These are phyloP conservation scores for Melieria omissa DNA, from an alignment of 2,888 invertebrate genomes.

Conservation along the genomic window DNA sequence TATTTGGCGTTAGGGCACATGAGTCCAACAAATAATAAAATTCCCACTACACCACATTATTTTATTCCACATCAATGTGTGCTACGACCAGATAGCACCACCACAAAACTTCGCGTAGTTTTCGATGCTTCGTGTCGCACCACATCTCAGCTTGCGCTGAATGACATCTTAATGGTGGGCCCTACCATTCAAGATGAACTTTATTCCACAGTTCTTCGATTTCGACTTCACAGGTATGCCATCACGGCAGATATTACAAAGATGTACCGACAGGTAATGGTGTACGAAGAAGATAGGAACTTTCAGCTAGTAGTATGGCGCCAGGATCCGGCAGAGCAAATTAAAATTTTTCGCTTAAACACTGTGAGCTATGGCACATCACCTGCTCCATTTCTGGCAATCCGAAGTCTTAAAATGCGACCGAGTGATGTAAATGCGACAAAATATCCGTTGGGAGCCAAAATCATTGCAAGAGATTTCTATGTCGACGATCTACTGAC, in stretches of 20 bases:
- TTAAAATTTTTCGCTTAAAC: conserved; percentile 21
- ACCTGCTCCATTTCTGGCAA: conserved; percentile 38
- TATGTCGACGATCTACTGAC: conserved; percentile 45
- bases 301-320: conserved; percentile 29
- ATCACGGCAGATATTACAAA: conserved; percentile 26
- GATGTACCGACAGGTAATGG: conserved; percentile 30
- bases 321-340: conserved; percentile 1
- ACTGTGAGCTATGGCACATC: conserved; percentile 36
- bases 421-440: conserved; percentile 33
- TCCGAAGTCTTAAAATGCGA: conserved; percentile 28
- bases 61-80: conserved; percentile 41
- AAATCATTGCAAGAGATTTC: conserved; percentile 36
- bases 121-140: conserved; percentile 39
- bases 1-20: neutral
- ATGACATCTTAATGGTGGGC: conserved; percentile 41
- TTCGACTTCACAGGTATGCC: neutral
- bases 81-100: conserved; percentile 34
- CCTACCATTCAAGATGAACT: conserved; percentile 15
- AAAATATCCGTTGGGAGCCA: conserved; percentile 38
- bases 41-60: conserved; percentile 29
- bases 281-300: conserved; percentile 22
- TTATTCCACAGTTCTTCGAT: neutral
- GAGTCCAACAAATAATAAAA: conserved; percentile 13
- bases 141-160: conserved; percentile 34
- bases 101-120: conserved; percentile 40